Evolutionary conservation across 2,113 vertebrate genomes (phyloP).

Genomic region (Coreoperca whiteheadi): DNA sequence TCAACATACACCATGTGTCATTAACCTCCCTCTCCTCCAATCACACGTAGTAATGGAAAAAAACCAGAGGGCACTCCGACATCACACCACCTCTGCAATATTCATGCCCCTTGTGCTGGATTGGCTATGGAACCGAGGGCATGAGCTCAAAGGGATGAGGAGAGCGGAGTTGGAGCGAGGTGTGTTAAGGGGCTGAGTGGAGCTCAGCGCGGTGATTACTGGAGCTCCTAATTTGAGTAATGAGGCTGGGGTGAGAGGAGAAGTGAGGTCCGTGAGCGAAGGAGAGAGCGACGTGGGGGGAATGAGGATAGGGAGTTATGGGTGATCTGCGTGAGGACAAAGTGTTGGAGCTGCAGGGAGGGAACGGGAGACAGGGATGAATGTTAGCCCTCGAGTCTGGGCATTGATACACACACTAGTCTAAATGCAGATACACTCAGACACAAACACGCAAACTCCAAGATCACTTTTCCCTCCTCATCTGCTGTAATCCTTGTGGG

Average conservation of each 20-base stretch:
- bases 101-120: conserved; percentile 70
- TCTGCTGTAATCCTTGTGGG: conserved; percentile 66
- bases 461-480: conserved; percentile 50
- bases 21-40: conserved; percentile 57
- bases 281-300: conserved; percentile 52
- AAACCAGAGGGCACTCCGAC: conserved; percentile 64
- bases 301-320: conserved; percentile 58
- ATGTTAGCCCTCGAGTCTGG: conserved; percentile 40
- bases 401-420: conserved; percentile 28
- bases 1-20: conserved; percentile 59
- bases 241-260: conserved; percentile 75
- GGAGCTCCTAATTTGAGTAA: conserved; percentile 81
- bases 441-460: conserved; percentile 48
- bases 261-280: conserved; percentile 67
- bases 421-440: conserved; percentile 26
- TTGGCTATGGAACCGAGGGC: conserved; percentile 70
- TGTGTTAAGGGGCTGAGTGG: conserved; percentile 67
- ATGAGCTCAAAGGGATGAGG: conserved; percentile 75
- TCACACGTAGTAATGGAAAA: conserved; percentile 54
- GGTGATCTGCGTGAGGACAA: conserved; percentile 48
- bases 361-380: conserved; percentile 32
- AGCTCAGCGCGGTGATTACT: conserved; percentile 75
- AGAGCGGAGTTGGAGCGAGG: conserved; percentile 55
- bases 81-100: conserved; percentile 78
- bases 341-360: conserved; percentile 45